Base-by-base conservation (phyloP, 2,888 invertebrate species). In the Meliscaeva auricollis region DNA sequence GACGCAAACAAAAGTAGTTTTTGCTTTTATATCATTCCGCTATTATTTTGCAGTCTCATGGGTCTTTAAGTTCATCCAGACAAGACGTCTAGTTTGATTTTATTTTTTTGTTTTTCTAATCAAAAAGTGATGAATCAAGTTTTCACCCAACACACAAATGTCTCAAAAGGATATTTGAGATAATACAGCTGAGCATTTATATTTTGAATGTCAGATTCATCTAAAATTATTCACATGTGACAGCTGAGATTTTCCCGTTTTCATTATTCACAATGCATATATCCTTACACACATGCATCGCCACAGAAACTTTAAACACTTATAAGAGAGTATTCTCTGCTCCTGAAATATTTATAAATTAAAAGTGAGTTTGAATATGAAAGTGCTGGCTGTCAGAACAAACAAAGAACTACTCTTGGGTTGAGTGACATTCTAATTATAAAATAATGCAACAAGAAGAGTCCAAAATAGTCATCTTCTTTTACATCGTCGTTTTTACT, bases 371-470 rank as follows among this genome's bases (percentile, higher is more conserved):
- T 62, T 69, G 15, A 69, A 22, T 69, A 46, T 66, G 44, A 62
- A 60, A 80, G 30, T 54, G 30, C 46, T 26, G 17, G 48, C 17
- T 38, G 48, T 66, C 66, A 66, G n/a, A 35, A 35, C 9, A 9
- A n/a, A 50, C 52, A 64, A 56, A 64, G 35, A 68, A 74, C 44
- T 50, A 44, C 38, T 48, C 26, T n/a, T 46, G 6, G 3, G 26
- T 41, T 82, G 68, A 82, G 82, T 60, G 82, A 52, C 73, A 78
- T 54, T 77, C 38, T 68, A 72, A 72, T 82, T 77, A 41, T 68
- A 78, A 58, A 62, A 22, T 4, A 17, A 38, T 35, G 13, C 20
- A 20, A 38, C 17, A 35, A n/a, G 13, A 30, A 32, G 38, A 38
- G 13, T 13, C 8, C 4, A 32, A 66, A 30, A 62, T 13, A 15